Base-by-base conservation (phyloP, 2,888 invertebrate species). In the Strigamia maritima region DNA sequence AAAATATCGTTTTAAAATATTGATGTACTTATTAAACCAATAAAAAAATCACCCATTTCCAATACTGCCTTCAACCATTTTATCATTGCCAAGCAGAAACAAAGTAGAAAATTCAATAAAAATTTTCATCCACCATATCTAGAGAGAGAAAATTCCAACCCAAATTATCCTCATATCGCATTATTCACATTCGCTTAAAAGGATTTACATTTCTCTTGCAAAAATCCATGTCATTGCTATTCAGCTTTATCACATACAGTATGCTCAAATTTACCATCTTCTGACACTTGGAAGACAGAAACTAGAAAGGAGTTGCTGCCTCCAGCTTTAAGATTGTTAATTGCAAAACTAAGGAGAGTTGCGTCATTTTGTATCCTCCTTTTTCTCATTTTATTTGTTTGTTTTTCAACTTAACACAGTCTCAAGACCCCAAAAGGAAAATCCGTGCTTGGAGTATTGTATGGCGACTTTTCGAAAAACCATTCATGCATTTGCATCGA, bases 131-230 rank as follows among this genome's bases (percentile, higher is more conserved):
- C 22, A 65, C 60, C 0, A n/a, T 65, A 22, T 65, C 14, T 4
- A 65, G 24, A n/a, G 24, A 19, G 24, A 65, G 24, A 22, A 54
- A 65, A n/a, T 65, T 65, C n/a, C 60, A 10, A 22, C 60, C 60
- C 19, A 70, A 70, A 70, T 70, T 70, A 70, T 28, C 24, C 70
- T 28, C 70, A 26, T 26, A 28, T 26, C 70, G n/a, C 60, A 65
- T 65, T 65, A 65, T 24, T 24, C 60, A 65, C 60, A 65, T 19
- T 19, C 60, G 2, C 70, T 19, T 16, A 70, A 70, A 70, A 70
- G 70, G 70, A 70, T 70, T 70, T 70, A 24, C 60, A 22, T 65
- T 19, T 44, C 44, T n/a, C 54, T n/a, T 65, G 22, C 26, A 26
- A 70, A n/a, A 70, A 70, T 1, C 28, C 70, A 26, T 0, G 70